phyloP scores from a whole-genome alignment of 2,113 vertebrate genomes.

The Trichomycterus rosablanca region DNA sequence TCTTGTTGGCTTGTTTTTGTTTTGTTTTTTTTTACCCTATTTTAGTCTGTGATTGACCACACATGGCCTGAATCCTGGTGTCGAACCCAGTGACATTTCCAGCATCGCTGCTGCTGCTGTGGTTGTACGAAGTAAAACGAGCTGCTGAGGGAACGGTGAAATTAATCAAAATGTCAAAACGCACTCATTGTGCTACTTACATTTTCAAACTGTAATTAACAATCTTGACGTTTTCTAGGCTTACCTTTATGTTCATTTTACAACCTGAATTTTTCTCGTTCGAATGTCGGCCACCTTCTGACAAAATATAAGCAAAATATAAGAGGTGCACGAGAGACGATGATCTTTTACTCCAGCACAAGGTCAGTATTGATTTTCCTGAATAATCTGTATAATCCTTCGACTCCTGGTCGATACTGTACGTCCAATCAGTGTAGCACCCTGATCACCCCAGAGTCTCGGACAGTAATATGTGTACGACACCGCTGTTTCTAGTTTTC shows the following conservation, averaged over 20 bases:
- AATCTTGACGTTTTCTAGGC: neutral
- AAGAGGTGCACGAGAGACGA: neutral
- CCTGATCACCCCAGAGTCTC: too few species aligned
- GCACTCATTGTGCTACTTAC: neutral
- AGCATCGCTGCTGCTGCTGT: neutral
- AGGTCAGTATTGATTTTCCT: conserved; percentile 3
- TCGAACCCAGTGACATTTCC: neutral
- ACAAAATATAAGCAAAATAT: neutral
- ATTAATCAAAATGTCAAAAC: conserved; percentile 26
- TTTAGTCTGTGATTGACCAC: too few species aligned
- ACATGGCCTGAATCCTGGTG: too few species aligned
- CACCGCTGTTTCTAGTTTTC: neutral
- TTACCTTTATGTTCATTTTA: neutral
- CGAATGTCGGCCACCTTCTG: too few species aligned
- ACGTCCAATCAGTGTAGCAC: neutral
- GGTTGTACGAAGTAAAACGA: neutral
- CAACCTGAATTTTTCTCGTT: neutral
- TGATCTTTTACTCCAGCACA: neutral
- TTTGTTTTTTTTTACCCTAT: too few species aligned
- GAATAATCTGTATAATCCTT: neutral
- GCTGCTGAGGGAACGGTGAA: neutral
- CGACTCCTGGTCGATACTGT: neutral
- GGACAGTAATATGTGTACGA: too few species aligned
- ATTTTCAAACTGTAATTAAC: conserved; percentile 5
- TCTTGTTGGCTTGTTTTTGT: too few species aligned